Percentiles rank a stretch among this genome's conserved stretches.
phyloP scores from a whole-genome alignment of 2,888 invertebrate genomes.

The Ormia ochracea region DNA sequence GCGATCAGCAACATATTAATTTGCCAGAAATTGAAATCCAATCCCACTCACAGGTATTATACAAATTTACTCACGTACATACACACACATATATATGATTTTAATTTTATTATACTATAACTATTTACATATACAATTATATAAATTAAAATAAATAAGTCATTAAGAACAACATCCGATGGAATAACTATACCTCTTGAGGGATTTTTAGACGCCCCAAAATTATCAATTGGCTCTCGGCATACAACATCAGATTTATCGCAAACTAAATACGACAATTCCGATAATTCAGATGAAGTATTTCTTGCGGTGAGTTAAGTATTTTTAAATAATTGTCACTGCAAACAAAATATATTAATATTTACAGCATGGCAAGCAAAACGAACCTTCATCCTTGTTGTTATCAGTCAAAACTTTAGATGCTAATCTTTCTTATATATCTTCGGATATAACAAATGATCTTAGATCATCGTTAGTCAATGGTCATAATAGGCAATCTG shows the following conservation, averaged over 20 bases:
- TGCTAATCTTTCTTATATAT: constrained; percentile 63
- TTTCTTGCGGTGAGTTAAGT: constrained; percentile 69
- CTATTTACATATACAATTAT: neutral
- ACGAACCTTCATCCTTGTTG: constrained; percentile 19
- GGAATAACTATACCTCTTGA: constrained; percentile 87
- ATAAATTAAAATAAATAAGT: constrained; percentile 70
- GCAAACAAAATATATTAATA: neutral
- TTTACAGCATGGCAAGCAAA: constrained; percentile 29
- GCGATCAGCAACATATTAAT: constrained; percentile 36
- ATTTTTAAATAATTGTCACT: neutral
- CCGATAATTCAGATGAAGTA: constrained; percentile 90
- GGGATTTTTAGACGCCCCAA: constrained; percentile 89
- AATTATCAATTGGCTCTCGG: constrained; percentile 88
- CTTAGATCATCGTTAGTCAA: constrained; percentile 47
- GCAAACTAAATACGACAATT: constrained; percentile 80
- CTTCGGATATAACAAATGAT: constrained; percentile 67
- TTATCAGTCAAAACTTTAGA: constrained; percentile 32
- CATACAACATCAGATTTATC: constrained; percentile 37
- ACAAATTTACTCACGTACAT: too few species aligned
- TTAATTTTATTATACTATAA: neutral
- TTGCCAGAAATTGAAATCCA: constrained; percentile 52
- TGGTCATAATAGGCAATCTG: constrained; percentile 74
- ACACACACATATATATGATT: too few species aligned
- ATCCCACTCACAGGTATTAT: constrained; percentile 60
- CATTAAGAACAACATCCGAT: constrained; percentile 90